phyloP scores from a whole-genome alignment of 2,888 invertebrate species.

The Allolobophora icterica region DNA sequence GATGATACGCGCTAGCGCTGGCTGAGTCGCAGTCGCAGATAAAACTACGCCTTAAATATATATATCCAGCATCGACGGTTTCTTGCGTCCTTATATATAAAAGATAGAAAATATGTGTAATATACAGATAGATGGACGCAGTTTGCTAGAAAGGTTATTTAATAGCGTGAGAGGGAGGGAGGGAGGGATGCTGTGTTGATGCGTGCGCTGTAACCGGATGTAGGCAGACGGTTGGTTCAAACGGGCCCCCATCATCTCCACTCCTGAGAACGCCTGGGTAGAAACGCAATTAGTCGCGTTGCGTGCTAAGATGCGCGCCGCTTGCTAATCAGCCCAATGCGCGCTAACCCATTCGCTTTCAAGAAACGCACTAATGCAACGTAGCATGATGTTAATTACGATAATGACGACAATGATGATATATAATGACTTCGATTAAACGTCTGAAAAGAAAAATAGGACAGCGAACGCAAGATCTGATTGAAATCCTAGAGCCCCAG shows the following conservation, averaged over 20 bases:
- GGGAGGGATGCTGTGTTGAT: background rate
- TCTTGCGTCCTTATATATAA: too few species aligned
- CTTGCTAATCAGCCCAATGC: background rate
- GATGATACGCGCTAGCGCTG: background rate
- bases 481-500: background rate
- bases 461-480: background rate
- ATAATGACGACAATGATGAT: constrained; percentile 13
- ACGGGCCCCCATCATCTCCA: background rate
- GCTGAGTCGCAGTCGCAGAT: background rate
- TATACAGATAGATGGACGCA: too few species aligned
- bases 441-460: background rate
- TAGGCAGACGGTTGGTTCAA: background rate
- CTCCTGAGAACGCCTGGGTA: background rate
- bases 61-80: background rate
- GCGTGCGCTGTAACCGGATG: background rate
- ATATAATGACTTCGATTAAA: background rate
- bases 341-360: background rate
- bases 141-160: background rate
- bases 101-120: too few species aligned
- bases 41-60: background rate
- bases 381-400: constrained; percentile 4
- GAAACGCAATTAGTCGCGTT: background rate
- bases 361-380: background rate
- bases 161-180: background rate
- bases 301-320: constrained; percentile 1